Base-by-base conservation (phyloP, 2,797 vertebrate genomes). In the Mionectes olivaceus region DNA sequence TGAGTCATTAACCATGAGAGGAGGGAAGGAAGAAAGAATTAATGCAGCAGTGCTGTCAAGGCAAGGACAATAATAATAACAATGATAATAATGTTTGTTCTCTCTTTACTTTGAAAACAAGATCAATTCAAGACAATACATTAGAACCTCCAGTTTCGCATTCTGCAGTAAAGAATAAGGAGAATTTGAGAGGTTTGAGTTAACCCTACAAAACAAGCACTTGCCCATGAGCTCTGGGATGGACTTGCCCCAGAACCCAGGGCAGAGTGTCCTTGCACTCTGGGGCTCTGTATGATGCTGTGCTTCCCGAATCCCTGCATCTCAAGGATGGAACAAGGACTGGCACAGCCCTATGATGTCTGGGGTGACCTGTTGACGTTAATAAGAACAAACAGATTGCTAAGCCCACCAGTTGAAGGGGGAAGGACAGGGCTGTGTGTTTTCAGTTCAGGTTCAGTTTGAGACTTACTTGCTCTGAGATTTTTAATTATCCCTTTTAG, bases 11-110 rank as follows among this genome's bases (percentile, higher is more conserved):
- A 53, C 81, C 16, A 7, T 73, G 24, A 97, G 41, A 87, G 19
- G 39, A 68, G 95, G 52, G 37, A 86, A 94, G 44, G 61, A 77
- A 89, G 32, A 61, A 11, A n/a, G 55, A 84, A 95, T 85, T 68
- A 74, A 74, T 35, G 24, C 7, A 28, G 23, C 27, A 30, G 13
- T n/a, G 63, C 19, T 70, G 57, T 46, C 0, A 0, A 76, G 35
- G 35, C 43, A 94, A 70, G 18, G 30, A 24, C 9, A 37, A 16
- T 44, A 50, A 50, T 30, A 49, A 35, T 22, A 76, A 70, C 2
- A 52, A 63, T 19, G 39, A 32, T 27, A 44, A 46, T 9, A 57
- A 77, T 4, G 3, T 47, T 85, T 61, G 14, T 0, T 55, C 71
- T 65, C 50, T 37, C 39, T 82, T 16, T 44, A 35, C 15, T 82